Conservation (phyloP, 2,888 invertebrate genomes). For the Caenorhabditis zanzibari region DNA sequence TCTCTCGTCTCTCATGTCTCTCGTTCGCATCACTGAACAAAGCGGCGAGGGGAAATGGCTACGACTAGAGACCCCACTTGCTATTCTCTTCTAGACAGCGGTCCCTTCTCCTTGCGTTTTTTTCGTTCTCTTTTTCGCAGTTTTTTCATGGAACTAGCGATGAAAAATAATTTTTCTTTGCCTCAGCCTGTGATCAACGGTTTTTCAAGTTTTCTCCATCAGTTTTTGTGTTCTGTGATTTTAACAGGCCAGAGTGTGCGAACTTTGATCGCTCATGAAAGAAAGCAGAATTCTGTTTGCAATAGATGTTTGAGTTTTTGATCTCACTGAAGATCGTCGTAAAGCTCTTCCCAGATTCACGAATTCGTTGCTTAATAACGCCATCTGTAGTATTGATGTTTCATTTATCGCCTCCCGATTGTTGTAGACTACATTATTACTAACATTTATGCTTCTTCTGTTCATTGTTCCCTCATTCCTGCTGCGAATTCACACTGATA, state of each 20-base stretch:
- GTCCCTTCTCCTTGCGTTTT: conserved; percentile 28
- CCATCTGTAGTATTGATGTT: not conserved
- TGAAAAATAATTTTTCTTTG: too few relatives aligned
- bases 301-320: conserved; percentile 5
- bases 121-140: not conserved
- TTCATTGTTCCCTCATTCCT: not conserved
- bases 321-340: not conserved
- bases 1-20: conserved; percentile 34
- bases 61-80: conserved; percentile 32
- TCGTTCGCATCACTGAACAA: conserved; percentile 46
- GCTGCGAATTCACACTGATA: not conserved
- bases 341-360: not conserved
- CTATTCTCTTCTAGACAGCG: conserved; percentile 9
- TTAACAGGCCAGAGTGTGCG: not conserved
- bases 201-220: not conserved
- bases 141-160: too few relatives aligned
- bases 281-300: not conserved
- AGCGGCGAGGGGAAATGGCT: conserved; percentile 17
- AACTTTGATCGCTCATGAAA: not conserved
- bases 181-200: not conserved
- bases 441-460: not conserved
- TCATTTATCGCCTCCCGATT: not conserved
- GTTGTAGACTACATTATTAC: conserved; percentile 14
- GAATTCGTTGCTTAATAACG: not conserved
- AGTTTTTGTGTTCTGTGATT: not conserved